A percentile compares a stretch with the other conserved stretches of the same genome.
Conservation (phyloP, 2,113 vertebrate species). For the Delphinapterus leucas region DNA sequence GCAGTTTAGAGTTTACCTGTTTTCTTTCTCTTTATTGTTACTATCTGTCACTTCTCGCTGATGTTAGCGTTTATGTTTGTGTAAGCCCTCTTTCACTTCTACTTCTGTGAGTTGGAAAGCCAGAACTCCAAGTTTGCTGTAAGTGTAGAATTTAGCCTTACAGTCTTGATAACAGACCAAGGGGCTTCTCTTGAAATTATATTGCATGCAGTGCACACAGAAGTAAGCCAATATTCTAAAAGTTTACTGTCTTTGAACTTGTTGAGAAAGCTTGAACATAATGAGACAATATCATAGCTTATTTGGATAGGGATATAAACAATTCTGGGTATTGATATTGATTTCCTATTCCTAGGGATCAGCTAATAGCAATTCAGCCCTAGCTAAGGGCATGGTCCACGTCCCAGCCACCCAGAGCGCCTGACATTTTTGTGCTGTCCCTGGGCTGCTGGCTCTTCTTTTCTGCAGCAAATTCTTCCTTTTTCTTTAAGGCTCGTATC, state of each 20-base stretch:
- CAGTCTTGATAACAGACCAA: neutral
- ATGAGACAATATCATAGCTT: neutral
- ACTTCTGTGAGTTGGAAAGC: neutral
- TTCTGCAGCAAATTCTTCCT: neutral
- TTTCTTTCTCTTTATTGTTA: neutral
- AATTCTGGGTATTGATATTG: neutral
- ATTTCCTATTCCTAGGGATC: neutral
- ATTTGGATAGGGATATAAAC: neutral
- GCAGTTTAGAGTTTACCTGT: neutral
- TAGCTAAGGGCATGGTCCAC: neutral
- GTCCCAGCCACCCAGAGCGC: accelerated
- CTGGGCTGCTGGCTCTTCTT: neutral
- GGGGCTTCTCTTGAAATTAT: neutral
- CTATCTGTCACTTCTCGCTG: neutral
- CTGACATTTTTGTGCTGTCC: neutral
- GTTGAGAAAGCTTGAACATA: neutral
- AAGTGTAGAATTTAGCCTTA: neutral
- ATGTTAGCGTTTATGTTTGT: neutral
- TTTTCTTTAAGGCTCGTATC: neutral
- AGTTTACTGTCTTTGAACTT: neutral
- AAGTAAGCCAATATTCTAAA: neutral
- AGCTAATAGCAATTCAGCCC: neutral
- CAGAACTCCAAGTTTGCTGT: neutral
- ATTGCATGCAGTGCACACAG: neutral
- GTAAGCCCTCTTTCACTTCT: neutral